Base-by-base conservation (phyloP, 1,140 invertebrate genomes). In the Telenomus remus region DNA sequence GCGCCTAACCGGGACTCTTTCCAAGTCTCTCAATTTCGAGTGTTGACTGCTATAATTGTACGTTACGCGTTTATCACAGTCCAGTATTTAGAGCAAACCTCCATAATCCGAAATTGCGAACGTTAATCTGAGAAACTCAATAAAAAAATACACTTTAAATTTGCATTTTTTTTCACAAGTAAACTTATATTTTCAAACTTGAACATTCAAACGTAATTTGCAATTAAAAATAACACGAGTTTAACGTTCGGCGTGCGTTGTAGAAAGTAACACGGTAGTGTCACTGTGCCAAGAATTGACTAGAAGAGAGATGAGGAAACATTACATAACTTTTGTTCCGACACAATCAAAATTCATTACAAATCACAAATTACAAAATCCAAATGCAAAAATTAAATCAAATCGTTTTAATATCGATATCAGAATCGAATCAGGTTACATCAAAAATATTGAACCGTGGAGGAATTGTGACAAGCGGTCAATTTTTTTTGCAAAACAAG, bases 11-110 rank as follows among this genome's bases (percentile, higher is more conserved):
- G 51, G 33, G 27, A 15, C 42, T 55, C 66, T 65, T 49, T 54
- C 70, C 11, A 15, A 44, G 43, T 60, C 56, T 46, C 49, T 47
- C 55, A 43, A 66, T 66, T 73, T 50, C 55, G 19, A 55, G 33
- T 64, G 55, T 66, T 50, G 64, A 69, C 59, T 42, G 59, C 64
- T 69, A 75, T 75, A 75, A 75, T 75, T 64, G 64, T 75, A 69
- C 59, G 53, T 57, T 55, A 49, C 15, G 55, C 19, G 43, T 61
- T n/a, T n/a, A 70, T 61, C 61, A 49, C 61, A n/a, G 34, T 59
- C 57, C 47, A 60, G 59, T 73, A 66, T 74, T 55, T 60, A 51
- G 71, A 66, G 71, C 71, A 61, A 66, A 6, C 19, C 19, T 27
- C 19, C 2, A 27, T 27, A 70, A 70, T 55, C 12, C 16, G 35